Base-by-base conservation (phyloP, 2,797 vertebrate species). In the Neostethus bicornis region DNA sequence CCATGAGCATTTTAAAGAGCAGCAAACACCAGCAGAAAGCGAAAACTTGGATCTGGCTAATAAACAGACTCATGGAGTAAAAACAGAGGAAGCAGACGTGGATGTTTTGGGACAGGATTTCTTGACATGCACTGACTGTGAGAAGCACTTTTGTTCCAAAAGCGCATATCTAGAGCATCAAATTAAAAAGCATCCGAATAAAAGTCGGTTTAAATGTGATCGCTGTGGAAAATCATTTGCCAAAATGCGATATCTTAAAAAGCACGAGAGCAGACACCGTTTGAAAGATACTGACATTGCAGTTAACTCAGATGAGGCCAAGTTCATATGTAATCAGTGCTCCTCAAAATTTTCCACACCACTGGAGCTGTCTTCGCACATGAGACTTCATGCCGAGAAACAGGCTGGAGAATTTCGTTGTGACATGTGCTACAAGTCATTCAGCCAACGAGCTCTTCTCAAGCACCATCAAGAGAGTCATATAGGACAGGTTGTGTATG, bases 351-450 rank as follows among this genome's bases (percentile, higher is more conserved):
- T 86, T 19, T 49, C 13, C 4, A 75, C 87, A 1, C 13, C 61
- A 4, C 52, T 84, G 35, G 88, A 88, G 5, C 70, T 92, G 24
- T 76, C 80, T 45, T 52, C 60, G 29, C 91, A 92, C 61, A 80
- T 87, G 77, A 85, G 78, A 68, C 51, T 77, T 44, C 91, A 92
- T 12, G 74, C 71, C 29, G 78, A 87, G 75, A 68, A 76, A 35
- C 65, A 80, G 17, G 73, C 56, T 3, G 87, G 86, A 16, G 59
- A 79, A 3, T 80, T 76, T 61, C 90, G 91, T 13, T 93, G 92
- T 51, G 92, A 93, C 56, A 93, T 93, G 92, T 93, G 92, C 70
- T 92, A 92, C 61, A 91, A 87, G 74, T 92, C 92, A 20, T 93
- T 93, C 31, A 61, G 51, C 37, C 70, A 77, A 17, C 67, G 70